Evolutionary conservation across 2,797 vertebrate species (phyloP).

Genomic region (Kryptolebias ocellatus): DNA sequence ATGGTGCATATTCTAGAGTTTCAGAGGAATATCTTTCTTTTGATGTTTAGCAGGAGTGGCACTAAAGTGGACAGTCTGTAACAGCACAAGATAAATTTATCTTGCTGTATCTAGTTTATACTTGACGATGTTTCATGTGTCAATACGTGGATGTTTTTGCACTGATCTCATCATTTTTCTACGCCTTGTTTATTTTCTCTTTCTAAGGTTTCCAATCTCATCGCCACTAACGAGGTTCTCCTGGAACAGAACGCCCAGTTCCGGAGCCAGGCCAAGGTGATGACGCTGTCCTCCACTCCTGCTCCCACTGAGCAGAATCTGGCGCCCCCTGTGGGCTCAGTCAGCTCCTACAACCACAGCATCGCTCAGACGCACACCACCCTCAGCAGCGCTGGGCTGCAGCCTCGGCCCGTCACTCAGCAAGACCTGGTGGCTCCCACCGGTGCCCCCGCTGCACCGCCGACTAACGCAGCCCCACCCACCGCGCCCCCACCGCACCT

Average conservation of each 20-base stretch:
- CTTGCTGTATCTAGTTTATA: no score
- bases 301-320: conserved; percentile 90
- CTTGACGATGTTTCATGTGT: no score
- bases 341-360: conserved; percentile 96
- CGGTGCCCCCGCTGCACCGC: conserved; percentile 86
- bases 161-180: neutral
- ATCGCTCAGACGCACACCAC: conserved; percentile 99
- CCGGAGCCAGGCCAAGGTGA: conserved; percentile 94
- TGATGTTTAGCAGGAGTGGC: neutral
- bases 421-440: conserved; percentile 91
- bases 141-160: neutral
- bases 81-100: neutral
- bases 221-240: conserved; percentile 97
- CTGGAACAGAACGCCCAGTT: conserved; percentile 98
- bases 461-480: conserved; percentile 87
- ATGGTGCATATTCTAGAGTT: neutral
- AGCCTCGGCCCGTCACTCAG: conserved; percentile 90
- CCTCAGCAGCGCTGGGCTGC: conserved; percentile 93
- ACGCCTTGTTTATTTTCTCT: conserved; percentile 5
- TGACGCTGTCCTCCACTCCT: conserved; percentile 92
- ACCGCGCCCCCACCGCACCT: conserved; percentile 86
- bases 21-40: neutral
- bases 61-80: neutral
- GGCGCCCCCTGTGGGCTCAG: conserved; percentile 88
- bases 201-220: conserved; percentile 90